Conservation (phyloP, 2,888 invertebrate genomes). For the Zonitis immaculata region DNA sequence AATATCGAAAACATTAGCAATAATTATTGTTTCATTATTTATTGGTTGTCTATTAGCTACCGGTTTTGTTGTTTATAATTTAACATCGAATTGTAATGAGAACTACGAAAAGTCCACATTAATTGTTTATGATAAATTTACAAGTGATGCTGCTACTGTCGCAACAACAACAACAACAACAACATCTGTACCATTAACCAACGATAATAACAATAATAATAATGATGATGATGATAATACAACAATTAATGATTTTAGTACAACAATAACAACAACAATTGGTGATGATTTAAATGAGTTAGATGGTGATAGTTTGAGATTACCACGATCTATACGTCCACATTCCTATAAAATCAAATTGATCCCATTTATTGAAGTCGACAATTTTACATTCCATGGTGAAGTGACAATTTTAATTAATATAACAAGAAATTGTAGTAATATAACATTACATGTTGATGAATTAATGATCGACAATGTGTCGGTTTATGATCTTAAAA, state of each 20-base stretch:
- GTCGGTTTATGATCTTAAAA: constrained; percentile 21
- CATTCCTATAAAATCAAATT: constrained; percentile 65
- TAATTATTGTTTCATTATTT: constrained; percentile 61
- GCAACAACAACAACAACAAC: constrained; percentile 40
- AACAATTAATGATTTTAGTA: not conserved
- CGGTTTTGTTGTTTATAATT: constrained; percentile 71
- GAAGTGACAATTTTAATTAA: constrained; percentile 61
- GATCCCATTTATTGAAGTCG: constrained; percentile 66
- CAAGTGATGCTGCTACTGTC: constrained; percentile 47
- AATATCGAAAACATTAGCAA: constrained; percentile 60
- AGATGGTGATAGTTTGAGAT: constrained; percentile 53
- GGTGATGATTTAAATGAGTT: constrained; percentile 2
- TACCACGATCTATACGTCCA: constrained; percentile 65
- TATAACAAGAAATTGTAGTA: constrained; percentile 57
- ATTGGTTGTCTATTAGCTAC: constrained; percentile 63
- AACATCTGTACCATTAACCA: too few species aligned
- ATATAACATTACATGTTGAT: constrained; percentile 70
- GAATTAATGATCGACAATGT: constrained; percentile 60
- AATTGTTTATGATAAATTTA: constrained; percentile 28
- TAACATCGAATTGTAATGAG: constrained; percentile 61
- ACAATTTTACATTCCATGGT: constrained; percentile 76
- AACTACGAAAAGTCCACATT: constrained; percentile 50
- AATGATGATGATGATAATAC: not conserved
- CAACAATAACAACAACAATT: constrained; percentile 13
- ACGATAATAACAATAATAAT: too few species aligned